A percentile compares a stretch with the other conserved stretches of the same genome.
phyloP scores from a whole-genome alignment of 1,140 invertebrate genomes.

The Caenorhabditis brenneri region DNA sequence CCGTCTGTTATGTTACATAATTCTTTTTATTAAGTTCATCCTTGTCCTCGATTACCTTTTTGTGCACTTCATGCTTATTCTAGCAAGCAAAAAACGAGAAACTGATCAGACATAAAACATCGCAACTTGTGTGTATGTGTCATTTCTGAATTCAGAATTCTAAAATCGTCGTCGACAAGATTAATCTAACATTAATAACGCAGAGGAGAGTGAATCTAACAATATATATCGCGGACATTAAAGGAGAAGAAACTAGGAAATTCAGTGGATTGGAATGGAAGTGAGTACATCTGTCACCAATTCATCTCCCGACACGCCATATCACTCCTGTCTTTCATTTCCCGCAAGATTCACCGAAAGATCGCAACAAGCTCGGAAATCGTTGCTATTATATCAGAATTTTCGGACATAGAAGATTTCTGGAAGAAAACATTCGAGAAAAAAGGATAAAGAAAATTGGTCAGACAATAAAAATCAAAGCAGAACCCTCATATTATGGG shows the following conservation, averaged over 20 bases:
- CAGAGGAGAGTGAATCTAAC: conserved; percentile 3
- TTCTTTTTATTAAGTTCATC: background rate
- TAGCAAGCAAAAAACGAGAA: background rate
- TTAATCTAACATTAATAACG: conserved; percentile 40
- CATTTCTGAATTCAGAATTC: background rate
- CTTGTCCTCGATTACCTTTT: background rate
- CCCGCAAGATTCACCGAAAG: conserved; percentile 2
- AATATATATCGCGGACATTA: conserved; percentile 42
- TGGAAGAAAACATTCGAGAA: too few relatives aligned
- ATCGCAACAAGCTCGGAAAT: too few relatives aligned
- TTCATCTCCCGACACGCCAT: conserved; percentile 39
- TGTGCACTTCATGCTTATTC: background rate
- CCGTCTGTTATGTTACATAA: conserved; percentile 39
- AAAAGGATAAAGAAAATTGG: too few relatives aligned
- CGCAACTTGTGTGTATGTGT: background rate
- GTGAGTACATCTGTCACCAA: conserved; percentile 38
- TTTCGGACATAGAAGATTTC: too few relatives aligned
- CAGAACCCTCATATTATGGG: too few relatives aligned
- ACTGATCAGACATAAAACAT: background rate
- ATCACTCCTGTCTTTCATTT: conserved; percentile 41
- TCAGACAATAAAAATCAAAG: too few relatives aligned
- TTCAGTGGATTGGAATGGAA: conserved; percentile 42
- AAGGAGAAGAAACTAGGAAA: conserved; percentile 24
- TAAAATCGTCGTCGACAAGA: conserved; percentile 13
- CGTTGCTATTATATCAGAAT: too few relatives aligned